A percentile compares a stretch with the other conserved stretches of the same genome.
Evolutionary conservation across 2,888 invertebrate species (phyloP).

Genomic region (Aphrophora alni): DNA sequence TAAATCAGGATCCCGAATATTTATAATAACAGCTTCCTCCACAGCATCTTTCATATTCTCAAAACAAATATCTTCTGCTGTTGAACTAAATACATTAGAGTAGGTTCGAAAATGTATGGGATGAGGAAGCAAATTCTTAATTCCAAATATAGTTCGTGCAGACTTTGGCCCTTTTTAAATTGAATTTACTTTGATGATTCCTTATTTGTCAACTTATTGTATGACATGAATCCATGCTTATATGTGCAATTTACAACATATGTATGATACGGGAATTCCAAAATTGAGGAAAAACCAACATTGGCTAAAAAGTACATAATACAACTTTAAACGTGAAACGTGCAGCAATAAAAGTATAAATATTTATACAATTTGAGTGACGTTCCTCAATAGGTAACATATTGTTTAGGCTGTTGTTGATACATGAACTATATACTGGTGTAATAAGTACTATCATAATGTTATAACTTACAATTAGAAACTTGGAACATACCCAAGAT

Average conservation of each 20-base stretch:
- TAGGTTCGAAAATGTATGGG: not conserved
- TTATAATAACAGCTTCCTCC: conserved; percentile 19
- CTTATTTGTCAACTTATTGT: not conserved
- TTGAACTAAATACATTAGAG: not conserved
- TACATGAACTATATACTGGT: no score
- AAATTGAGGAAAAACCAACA: no score
- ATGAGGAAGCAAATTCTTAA: conserved; percentile 31
- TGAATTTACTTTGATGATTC: not conserved
- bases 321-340: no score
- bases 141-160: conserved; percentile 7
- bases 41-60: conserved; percentile 21
- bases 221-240: not conserved
- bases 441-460: no score
- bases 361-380: no score
- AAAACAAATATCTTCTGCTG: not conserved
- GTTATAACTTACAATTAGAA: no score
- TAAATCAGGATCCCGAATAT: not conserved
- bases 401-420: no score
- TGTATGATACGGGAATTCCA: not conserved
- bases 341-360: no score
- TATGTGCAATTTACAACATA: not conserved
- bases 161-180: conserved; percentile 3
- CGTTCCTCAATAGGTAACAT: no score
- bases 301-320: no score
- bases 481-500: no score